phyloP scores from a whole-genome alignment of 2,113 vertebrate genomes.

The Megaceryle maxima region DNA sequence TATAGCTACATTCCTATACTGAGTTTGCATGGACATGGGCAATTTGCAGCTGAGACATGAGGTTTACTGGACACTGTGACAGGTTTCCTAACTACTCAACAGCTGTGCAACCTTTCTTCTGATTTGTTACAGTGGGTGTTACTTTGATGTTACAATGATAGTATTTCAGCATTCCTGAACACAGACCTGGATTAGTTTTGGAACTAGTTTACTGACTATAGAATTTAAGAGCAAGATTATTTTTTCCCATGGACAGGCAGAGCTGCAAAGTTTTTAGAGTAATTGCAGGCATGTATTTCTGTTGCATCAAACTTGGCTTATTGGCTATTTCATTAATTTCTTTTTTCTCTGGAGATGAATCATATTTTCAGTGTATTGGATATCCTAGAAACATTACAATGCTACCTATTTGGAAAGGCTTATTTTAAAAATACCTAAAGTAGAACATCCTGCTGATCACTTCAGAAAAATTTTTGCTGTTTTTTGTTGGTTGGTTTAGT shows the following conservation, averaged over 20 bases:
- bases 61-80: neutral
- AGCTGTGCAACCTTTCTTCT: neutral
- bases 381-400: neutral
- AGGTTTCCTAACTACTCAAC: neutral
- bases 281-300: neutral
- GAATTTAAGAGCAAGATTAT: neutral
- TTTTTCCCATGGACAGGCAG: neutral
- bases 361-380: neutral
- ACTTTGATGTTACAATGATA: neutral
- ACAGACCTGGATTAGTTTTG: slow-evolving; percentile 30
- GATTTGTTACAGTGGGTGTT: neutral
- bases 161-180: neutral
- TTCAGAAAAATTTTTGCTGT: neutral
- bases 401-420: neutral
- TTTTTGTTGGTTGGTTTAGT: neutral
- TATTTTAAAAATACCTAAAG: neutral
- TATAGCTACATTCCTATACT: neutral
- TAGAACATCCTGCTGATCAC: neutral
- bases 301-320: neutral
- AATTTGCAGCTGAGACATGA: neutral
- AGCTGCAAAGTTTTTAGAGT: neutral
- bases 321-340: neutral
- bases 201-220: neutral
- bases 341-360: neutral
- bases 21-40: neutral